Conservation (phyloP, 1,140 invertebrate genomes). For the Apis dorsata region DNA sequence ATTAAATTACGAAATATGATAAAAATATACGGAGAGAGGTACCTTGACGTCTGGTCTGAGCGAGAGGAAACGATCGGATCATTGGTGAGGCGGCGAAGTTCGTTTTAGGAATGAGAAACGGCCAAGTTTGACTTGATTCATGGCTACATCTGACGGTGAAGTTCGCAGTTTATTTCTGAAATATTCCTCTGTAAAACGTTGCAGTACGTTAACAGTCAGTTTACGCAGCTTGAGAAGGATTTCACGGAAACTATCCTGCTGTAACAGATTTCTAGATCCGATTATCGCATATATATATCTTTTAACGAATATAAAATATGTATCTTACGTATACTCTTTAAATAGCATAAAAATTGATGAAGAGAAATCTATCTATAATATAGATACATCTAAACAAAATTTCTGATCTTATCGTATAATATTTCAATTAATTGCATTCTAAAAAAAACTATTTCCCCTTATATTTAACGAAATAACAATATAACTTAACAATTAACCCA, state of each 20-base stretch:
- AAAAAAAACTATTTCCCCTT: too few relatives aligned
- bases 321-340: too few relatives aligned
- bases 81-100: conserved; percentile 1
- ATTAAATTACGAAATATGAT: background rate
- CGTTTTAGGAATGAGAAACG: conserved; percentile 30
- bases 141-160: conserved; percentile 28
- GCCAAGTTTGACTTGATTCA: conserved; percentile 21
- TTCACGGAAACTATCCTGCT: background rate
- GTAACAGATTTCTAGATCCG: background rate
- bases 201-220: background rate
- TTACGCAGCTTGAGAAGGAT: background rate
- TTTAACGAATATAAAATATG: too few relatives aligned
- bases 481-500: too few relatives aligned
- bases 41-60: background rate
- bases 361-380: background rate
- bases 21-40: too few relatives aligned
- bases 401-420: background rate
- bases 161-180: conserved; percentile 33
- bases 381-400: too few relatives aligned
- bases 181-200: too few relatives aligned
- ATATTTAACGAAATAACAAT: too few relatives aligned
- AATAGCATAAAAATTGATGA: background rate
- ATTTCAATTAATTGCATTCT: too few relatives aligned
- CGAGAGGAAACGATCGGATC: conserved; percentile 22
- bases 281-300: background rate